Conservation (phyloP, 2,113 vertebrate genomes). For the Tetrax tetrax region DNA sequence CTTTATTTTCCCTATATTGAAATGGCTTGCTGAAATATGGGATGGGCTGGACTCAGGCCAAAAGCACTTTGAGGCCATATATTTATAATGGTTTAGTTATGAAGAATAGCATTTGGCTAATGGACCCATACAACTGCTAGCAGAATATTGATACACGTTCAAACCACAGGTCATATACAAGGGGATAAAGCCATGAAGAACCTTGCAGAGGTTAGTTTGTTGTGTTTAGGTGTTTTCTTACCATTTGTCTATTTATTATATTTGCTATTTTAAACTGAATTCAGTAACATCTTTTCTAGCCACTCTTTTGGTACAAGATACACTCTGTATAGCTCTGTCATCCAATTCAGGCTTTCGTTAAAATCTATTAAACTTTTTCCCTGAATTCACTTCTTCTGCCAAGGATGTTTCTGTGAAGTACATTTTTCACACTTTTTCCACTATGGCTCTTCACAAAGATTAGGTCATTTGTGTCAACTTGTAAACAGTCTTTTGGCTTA, state of each 20-base stretch:
- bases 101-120: constrained; percentile 65
- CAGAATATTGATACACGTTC: constrained; percentile 50
- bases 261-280: constrained; percentile 19
- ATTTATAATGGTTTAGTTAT: constrained; percentile 58
- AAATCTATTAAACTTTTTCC: constrained; percentile 40
- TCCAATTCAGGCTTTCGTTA: constrained; percentile 24
- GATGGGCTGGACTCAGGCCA: constrained; percentile 13
- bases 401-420: constrained; percentile 52
- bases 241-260: constrained; percentile 14
- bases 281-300: neutral
- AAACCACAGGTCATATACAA: constrained; percentile 12
- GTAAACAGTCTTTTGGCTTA: constrained; percentile 67
- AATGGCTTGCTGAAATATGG: constrained; percentile 33
- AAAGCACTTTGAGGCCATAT: constrained; percentile 48
- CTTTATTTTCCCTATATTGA: neutral
- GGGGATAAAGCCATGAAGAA: neutral
- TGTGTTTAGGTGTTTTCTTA: constrained; percentile 14
- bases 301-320: constrained; percentile 7
- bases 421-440: constrained; percentile 51
- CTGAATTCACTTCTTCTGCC: constrained; percentile 48
- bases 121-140: constrained; percentile 35
- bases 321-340: constrained; percentile 22
- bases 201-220: neutral
- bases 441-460: constrained; percentile 1
- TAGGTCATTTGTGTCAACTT: constrained; percentile 67